Evolutionary conservation across 2,113 vertebrate species (phyloP).

Genomic region (Aldabrachelys gigantea): DNA sequence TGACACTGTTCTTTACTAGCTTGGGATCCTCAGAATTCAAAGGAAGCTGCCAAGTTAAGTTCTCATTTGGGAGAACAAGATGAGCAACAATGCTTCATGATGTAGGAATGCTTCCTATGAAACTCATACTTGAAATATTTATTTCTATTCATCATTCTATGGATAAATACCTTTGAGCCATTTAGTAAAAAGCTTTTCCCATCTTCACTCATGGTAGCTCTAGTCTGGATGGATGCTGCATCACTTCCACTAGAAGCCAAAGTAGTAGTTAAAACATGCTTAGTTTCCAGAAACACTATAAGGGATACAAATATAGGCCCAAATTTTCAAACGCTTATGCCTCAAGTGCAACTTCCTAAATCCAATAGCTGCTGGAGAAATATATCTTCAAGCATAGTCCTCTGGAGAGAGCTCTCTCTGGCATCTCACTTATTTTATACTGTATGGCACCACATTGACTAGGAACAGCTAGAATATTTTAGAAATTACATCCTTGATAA

Average conservation of each 20-base stretch:
- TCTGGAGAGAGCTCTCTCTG: background rate
- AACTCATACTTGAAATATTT: background rate
- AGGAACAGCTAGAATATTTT: background rate
- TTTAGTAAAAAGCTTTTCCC: slow-evolving; percentile 88
- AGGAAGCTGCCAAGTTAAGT: background rate
- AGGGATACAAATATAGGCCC: background rate
- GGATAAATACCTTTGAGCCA: slow-evolving; percentile 90
- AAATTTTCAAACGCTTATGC: fast-evolving
- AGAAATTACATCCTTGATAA: background rate
- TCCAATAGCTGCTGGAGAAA: background rate
- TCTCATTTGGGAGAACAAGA: background rate
- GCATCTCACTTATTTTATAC: background rate
- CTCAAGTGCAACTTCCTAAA: background rate
- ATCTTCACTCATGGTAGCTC: slow-evolving; percentile 88
- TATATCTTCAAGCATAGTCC: background rate
- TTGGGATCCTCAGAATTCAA: background rate
- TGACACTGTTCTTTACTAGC: fast-evolving
- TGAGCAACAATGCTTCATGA: fast-evolving
- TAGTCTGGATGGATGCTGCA: slow-evolving; percentile 91
- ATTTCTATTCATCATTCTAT: background rate
- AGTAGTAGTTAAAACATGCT: background rate
- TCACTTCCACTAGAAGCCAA: slow-evolving; percentile 89
- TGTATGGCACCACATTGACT: fast-evolving
- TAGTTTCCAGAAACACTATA: background rate
- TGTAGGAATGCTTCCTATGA: background rate